Evolutionary conservation across 2,888 invertebrate species (phyloP).

Genomic region (Parapristionchus giblindavisi): DNA sequence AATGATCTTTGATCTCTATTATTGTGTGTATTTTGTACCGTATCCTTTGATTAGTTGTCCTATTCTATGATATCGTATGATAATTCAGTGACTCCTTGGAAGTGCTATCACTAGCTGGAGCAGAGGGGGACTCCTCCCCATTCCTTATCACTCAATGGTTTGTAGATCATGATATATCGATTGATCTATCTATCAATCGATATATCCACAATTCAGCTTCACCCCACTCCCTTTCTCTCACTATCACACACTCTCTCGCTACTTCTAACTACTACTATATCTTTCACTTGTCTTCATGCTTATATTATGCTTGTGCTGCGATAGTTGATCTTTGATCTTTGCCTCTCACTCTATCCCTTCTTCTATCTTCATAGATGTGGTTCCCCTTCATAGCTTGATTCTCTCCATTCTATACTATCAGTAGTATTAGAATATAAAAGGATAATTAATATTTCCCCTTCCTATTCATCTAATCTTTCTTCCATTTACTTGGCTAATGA

Average conservation of each 20-base stretch:
- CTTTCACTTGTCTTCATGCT: not conserved
- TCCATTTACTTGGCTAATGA: too few relatives aligned
- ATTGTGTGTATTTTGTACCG: not conserved
- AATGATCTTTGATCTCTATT: not conserved
- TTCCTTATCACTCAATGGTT: conserved; percentile 10
- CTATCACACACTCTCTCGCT: not conserved
- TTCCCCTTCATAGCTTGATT: too few relatives aligned
- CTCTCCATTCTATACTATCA: too few relatives aligned
- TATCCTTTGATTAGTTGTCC: too few relatives aligned
- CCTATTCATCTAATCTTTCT: too few relatives aligned
- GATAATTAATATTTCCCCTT: too few relatives aligned
- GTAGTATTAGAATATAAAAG: too few relatives aligned
- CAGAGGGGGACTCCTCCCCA: not conserved
- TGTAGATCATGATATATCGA: not conserved
- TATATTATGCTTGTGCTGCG: too few relatives aligned
- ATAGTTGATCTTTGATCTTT: too few relatives aligned
- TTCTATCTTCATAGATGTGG: too few relatives aligned
- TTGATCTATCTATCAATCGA: not conserved
- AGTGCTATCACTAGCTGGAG: conserved; percentile 24
- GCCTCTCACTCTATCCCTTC: too few relatives aligned
- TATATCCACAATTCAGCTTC: not conserved
- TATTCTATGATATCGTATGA: too few relatives aligned
- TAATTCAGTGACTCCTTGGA: conserved; percentile 30
- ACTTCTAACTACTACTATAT: not conserved
- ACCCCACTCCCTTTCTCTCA: not conserved